A percentile compares a stretch with the other conserved stretches of the same genome.
These are phyloP conservation scores for Volucella zonaria DNA, from an alignment of 2,888 invertebrate genomes.

Conservation along the genomic window DNA sequence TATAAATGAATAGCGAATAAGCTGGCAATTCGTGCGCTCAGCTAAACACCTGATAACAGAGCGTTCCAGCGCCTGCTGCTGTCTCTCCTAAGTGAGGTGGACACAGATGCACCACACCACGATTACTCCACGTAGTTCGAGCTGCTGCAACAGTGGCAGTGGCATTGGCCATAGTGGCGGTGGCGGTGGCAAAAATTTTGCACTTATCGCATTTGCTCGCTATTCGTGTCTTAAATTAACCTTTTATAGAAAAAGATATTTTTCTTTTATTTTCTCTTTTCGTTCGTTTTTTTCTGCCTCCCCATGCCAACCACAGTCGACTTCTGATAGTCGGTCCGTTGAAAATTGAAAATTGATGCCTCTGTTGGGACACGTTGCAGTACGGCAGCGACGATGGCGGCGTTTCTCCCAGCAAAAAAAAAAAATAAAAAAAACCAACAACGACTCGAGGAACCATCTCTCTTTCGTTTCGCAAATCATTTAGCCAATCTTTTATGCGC, in stretches of 20 bases:
- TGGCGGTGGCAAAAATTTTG: constrained; percentile 61
- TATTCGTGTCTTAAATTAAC: constrained; percentile 75
- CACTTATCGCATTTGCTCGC: constrained; percentile 74
- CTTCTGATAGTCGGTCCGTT: constrained; percentile 33
- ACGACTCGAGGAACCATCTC: constrained; percentile 42
- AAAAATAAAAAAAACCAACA: constrained; percentile 6
- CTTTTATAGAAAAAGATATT: constrained; percentile 74
- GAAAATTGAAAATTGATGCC: constrained; percentile 57
- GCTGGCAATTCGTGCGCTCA: constrained; percentile 74
- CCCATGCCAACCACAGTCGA: constrained; percentile 15
- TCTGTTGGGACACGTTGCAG: constrained; percentile 10
- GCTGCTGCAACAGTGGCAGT: constrained; percentile 38
- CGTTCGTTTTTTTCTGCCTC: constrained; percentile 1
- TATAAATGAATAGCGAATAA: constrained; percentile 74
- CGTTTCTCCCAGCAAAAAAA: constrained; percentile 44
- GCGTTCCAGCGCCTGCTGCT: constrained; percentile 53
- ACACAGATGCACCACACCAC: constrained; percentile 39
- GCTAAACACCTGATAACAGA: constrained; percentile 74
- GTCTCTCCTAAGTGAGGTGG: constrained; percentile 2
- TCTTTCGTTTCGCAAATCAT: constrained; percentile 70
- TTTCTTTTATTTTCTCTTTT: constrained; percentile 48
- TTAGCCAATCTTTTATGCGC: constrained; percentile 72
- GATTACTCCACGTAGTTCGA: neutral
- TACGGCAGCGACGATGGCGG: neutral
- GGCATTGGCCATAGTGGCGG: constrained; percentile 26